phyloP scores from a whole-genome alignment of 2,797 vertebrate genomes.

The Telmatherina bonti region DNA sequence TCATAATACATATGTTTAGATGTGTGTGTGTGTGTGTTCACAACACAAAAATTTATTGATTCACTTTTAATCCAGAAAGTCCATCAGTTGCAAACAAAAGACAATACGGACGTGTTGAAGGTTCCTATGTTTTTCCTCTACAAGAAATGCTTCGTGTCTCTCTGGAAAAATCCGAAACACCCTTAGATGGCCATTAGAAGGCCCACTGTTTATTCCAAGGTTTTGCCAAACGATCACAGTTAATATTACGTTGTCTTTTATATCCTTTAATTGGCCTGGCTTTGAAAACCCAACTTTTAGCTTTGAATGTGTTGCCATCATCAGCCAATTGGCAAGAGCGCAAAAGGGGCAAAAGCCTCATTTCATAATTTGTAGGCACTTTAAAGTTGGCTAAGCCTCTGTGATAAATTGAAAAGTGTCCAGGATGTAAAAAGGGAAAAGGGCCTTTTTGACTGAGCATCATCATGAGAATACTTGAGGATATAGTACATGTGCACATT shows the following conservation, averaged over 20 bases:
- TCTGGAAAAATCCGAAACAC: constrained; percentile 64
- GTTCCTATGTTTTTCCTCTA: constrained; percentile 25
- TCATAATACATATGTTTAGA: constrained; percentile 75
- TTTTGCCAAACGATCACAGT: constrained; percentile 82
- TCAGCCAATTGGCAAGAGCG: constrained; percentile 84
- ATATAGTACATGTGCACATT: constrained; percentile 57
- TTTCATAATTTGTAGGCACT: constrained; percentile 86
- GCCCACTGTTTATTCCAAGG: constrained; percentile 74
- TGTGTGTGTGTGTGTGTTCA: constrained; percentile 52
- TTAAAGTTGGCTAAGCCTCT: constrained; percentile 84
- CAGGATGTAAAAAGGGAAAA: constrained; percentile 75
- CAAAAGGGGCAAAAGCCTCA: constrained; percentile 83
- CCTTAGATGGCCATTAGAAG: constrained; percentile 74
- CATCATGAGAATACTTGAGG: constrained; percentile 72
- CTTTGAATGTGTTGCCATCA: constrained; percentile 82
- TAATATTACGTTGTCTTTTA: constrained; percentile 84
- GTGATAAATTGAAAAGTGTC: constrained; percentile 81
- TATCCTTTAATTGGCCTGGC: constrained; percentile 84
- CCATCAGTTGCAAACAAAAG: constrained; percentile 68
- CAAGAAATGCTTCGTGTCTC: constrained; percentile 57
- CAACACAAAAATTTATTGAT: constrained; percentile 76
- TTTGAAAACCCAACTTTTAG: constrained; percentile 84
- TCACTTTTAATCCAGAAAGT: constrained; percentile 76
- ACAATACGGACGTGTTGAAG: constrained; percentile 45
- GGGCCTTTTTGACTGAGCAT: constrained; percentile 66